Conservation (phyloP, 2,888 invertebrate species). For the Lagria hirta region DNA sequence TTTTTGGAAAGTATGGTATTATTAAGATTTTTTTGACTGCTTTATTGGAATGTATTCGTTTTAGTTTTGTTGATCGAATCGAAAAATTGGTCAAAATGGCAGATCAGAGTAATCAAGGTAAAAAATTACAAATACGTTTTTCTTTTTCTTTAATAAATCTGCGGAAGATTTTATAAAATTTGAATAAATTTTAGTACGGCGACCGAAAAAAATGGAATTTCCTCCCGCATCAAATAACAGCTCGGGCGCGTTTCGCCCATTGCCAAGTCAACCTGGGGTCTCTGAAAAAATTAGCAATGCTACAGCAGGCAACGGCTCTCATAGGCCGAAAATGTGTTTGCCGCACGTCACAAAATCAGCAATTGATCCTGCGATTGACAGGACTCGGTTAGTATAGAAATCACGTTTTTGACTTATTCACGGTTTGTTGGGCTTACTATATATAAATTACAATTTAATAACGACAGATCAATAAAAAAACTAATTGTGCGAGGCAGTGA, state of each 20-base stretch:
- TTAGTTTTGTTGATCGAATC: background rate
- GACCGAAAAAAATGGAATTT: conserved; percentile 40
- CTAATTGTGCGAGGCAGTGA: too few species aligned
- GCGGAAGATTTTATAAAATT: background rate
- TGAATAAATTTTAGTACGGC: conserved; percentile 15
- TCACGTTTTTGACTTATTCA: too few species aligned
- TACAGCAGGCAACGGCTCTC: conserved; percentile 37
- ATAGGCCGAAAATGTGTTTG: conserved; percentile 50
- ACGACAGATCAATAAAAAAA: too few species aligned
- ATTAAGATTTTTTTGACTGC: conserved; percentile 7
- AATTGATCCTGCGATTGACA: conserved; percentile 45
- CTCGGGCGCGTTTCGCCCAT: conserved; percentile 42
- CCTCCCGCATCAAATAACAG: conserved; percentile 35
- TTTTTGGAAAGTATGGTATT: conserved; percentile 8
- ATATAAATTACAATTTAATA: too few species aligned
- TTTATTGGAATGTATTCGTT: background rate
- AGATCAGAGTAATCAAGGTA: conserved; percentile 63
- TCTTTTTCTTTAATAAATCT: background rate
- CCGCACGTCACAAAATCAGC: conserved; percentile 45
- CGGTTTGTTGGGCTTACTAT: too few species aligned
- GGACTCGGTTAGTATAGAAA: conserved; percentile 46
- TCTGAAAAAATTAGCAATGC: conserved; percentile 32
- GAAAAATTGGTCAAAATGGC: conserved; percentile 60
- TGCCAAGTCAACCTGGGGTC: conserved; percentile 35
- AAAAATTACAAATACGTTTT: conserved; percentile 2